These are phyloP conservation scores for Xiphophorus birchmanni DNA, from an alignment of 2,797 vertebrate species.

Conservation along the genomic window DNA sequence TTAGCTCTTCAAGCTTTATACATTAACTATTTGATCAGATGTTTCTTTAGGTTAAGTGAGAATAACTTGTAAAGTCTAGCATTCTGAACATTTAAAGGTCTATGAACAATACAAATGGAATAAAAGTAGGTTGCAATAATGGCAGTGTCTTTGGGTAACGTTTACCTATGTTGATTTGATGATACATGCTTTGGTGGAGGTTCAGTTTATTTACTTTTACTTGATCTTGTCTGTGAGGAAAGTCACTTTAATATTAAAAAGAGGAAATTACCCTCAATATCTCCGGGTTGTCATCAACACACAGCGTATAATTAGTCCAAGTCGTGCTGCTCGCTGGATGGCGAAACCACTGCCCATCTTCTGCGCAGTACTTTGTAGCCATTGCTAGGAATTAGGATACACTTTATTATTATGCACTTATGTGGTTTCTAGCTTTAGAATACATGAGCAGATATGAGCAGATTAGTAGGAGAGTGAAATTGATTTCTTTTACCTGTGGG, in stretches of 20 bases:
- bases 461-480: background rate
- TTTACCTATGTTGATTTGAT: background rate
- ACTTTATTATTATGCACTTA: background rate
- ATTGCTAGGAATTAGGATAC: constrained; percentile 77
- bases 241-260: background rate
- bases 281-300: constrained; percentile 85
- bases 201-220: background rate
- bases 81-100: background rate
- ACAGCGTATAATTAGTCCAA: constrained; percentile 94
- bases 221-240: background rate
- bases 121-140: background rate
- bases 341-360: constrained; percentile 89
- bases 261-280: constrained; percentile 83
- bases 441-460: background rate
- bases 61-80: background rate
- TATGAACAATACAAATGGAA: background rate
- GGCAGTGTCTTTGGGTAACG: background rate
- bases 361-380: constrained; percentile 89
- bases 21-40: background rate
- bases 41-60: background rate
- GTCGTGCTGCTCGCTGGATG: constrained; percentile 89
- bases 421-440: background rate
- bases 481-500: constrained; percentile 79
- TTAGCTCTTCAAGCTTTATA: background rate
- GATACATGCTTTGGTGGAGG: background rate